Base-by-base conservation (phyloP, 1,140 invertebrate genomes). In the Heliothis virescens region DNA sequence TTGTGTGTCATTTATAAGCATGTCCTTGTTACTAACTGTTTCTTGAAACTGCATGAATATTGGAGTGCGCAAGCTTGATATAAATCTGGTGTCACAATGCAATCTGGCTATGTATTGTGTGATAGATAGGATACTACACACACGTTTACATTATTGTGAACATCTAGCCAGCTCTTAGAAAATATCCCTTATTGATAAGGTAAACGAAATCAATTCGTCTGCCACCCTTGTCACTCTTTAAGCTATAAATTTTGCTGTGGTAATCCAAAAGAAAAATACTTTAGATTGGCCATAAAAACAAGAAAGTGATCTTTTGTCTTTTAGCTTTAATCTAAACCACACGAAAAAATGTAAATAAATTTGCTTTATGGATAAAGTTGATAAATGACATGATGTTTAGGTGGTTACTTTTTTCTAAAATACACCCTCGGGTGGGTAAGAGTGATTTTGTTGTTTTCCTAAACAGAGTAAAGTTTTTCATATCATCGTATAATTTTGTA, bases 241-340 rank as follows among this genome's bases (percentile, higher is more conserved):
- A 47, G 34, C 34, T 65, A 65, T 65, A 21, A 15, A 41, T 65
- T 65, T 65, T 65, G 62, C 34, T 7, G 26, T 34, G 34, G 34
- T 63, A 63, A 65, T 65, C 34, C 12, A 47, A 65, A 65, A 48
- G 62, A 34, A n/a, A 65, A 65, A 65, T 65, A 63, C 62, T 63
- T 47, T 47, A 65, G 16, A 67, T 67, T 16, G 41, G 48, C 34
- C 60, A 65, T 65, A 47, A 47, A 65, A 48, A n/a, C n/a, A 16
- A 18, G 55, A 18, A 57, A 10, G 18, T 57, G 55, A 18, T 18
- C 55, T 57, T 57, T 57, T 41, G 34, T 41, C 5, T 41, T 41
- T 41, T 41, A 41, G 34, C 5, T 41, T 41, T 41, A 57, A 57
- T 11, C 18, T 18, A 57, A 11, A 57, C 55, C 9, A 10, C 15